phyloP scores from a whole-genome alignment of 1,140 invertebrate genomes.

The Macrotrachela quadricornifera region DNA sequence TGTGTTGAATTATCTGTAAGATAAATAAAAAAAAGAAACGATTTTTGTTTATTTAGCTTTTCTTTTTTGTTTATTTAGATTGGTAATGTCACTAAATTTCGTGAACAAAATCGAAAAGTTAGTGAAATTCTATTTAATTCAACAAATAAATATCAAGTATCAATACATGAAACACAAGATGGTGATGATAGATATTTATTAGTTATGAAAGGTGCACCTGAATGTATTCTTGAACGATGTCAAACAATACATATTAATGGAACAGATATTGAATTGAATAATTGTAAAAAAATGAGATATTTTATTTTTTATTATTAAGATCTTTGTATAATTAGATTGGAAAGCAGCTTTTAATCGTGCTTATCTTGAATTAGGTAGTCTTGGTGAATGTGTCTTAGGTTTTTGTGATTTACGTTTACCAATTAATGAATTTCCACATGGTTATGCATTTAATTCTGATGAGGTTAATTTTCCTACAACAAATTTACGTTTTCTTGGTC shows the following conservation, averaged over 20 bases:
- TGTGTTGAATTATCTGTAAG: conserved; percentile 30
- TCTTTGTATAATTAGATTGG: no score
- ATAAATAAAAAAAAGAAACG: no score
- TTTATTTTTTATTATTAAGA: no score
- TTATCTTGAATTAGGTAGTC: conserved; percentile 85
- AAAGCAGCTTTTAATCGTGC: conserved; percentile 94
- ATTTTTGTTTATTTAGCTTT: no score
- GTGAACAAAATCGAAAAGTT: conserved; percentile 75
- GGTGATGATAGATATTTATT: conserved; percentile 47
- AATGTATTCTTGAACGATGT: conserved; percentile 85
- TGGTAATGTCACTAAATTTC: no score
- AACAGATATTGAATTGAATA: conserved; percentile 75
- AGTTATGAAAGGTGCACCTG: conserved; percentile 99
- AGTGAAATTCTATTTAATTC: conserved; percentile 98
- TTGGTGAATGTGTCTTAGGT: conserved; percentile 80
- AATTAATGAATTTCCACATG: conserved; percentile 62
- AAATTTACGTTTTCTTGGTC: conserved; percentile 61
- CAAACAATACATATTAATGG: conserved; percentile 85
- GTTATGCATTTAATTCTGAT: conserved; percentile 46
- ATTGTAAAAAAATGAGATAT: no score
- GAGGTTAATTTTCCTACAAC: conserved; percentile 79
- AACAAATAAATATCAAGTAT: conserved; percentile 80
- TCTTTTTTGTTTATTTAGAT: no score
- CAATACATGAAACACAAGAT: conserved; percentile 12
- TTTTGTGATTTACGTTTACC: conserved; percentile 77